These are phyloP conservation scores for Julus scanicus DNA, from an alignment of 2,888 invertebrate genomes.

Conservation along the genomic window DNA sequence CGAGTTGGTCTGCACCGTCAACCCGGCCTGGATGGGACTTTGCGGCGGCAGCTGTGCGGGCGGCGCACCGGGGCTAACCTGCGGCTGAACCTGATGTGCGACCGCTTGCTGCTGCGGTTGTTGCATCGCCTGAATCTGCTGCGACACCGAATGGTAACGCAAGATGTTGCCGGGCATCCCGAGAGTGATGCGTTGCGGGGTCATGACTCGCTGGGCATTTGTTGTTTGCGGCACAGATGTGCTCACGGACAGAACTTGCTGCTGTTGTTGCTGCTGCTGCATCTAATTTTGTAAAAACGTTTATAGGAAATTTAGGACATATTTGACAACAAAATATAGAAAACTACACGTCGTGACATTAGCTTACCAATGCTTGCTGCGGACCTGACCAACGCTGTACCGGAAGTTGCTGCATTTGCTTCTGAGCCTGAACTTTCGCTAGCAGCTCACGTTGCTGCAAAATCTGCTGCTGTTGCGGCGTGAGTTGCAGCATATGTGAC, in stretches of 20 bases:
- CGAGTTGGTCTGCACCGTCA: conserved; percentile 38
- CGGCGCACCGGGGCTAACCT: background rate
- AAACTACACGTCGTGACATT: background rate
- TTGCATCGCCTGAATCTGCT: background rate
- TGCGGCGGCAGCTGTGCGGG: background rate
- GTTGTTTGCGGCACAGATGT: conserved; percentile 48
- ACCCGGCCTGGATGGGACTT: background rate
- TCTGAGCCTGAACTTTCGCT: background rate
- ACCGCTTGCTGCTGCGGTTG: conserved; percentile 26
- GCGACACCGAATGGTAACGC: background rate
- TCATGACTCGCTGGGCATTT: conserved; percentile 46
- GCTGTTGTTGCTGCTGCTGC: conserved; percentile 63
- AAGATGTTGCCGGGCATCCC: conserved; percentile 22
- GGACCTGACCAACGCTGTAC: background rate
- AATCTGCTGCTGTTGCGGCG: conserved; percentile 55
- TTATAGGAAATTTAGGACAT: background rate
- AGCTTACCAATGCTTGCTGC: background rate
- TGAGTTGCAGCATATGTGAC: background rate
- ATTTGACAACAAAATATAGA: background rate
- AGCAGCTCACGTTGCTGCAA: conserved; percentile 38
- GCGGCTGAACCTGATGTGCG: background rate
- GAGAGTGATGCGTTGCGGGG: conserved; percentile 34
- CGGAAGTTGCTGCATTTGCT: conserved; percentile 47
- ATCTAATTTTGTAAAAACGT: conserved; percentile 6
- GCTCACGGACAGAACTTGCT: conserved; percentile 58